Base-by-base conservation (phyloP, 23 tunicate genomes). In the Ciona savignyi region DNA sequence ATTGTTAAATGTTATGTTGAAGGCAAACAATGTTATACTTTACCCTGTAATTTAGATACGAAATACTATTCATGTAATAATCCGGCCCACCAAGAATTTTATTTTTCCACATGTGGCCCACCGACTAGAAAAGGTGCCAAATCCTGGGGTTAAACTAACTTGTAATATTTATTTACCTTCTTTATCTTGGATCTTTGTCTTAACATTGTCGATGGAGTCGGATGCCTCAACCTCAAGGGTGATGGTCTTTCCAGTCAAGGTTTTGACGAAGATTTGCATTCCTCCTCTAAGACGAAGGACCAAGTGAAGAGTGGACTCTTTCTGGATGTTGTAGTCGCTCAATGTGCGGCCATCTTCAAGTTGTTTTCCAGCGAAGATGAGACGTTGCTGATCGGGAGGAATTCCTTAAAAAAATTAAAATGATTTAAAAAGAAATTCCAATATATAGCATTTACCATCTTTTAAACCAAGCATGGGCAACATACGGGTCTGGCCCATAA, bases 201-300 rank as follows among this genome's bases (percentile, higher is more conserved):
- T 86, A 70, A 86, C 93, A 60, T 86, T 86, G 33, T 86, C 93
- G 28, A 86, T 86, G 71, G 93, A 81, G 81, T 86, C 93, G 0
- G 93, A 86, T 31, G 93, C 80, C 30, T 86, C 93, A 32, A 86
- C 93, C 74, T 86, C 93, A 32, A 86, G 70, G 35, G 93, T 86
- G 85, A 86, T 86, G 76, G 93, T 86, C 48, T 86, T 86, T 23
- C 93, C 93, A 32, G 93, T 86, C 80, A 86, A 68, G 60, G 93
- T 86, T 49, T 86, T 86, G 85, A 86, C 93, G 66, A 86, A 86
- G 85, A 86, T 86, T 31, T 86, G 93, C 93, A 86, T 84, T 79
- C 81, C 90, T 63, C 89, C 89, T 31, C 89, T 60, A 62, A 83
- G 74, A 66, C 89, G 76, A 51, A 83, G 62, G 27, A 83, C 89